Evolutionary conservation across 2,888 invertebrate genomes (phyloP).

Genomic region (Pyrrhosoma nymphula): DNA sequence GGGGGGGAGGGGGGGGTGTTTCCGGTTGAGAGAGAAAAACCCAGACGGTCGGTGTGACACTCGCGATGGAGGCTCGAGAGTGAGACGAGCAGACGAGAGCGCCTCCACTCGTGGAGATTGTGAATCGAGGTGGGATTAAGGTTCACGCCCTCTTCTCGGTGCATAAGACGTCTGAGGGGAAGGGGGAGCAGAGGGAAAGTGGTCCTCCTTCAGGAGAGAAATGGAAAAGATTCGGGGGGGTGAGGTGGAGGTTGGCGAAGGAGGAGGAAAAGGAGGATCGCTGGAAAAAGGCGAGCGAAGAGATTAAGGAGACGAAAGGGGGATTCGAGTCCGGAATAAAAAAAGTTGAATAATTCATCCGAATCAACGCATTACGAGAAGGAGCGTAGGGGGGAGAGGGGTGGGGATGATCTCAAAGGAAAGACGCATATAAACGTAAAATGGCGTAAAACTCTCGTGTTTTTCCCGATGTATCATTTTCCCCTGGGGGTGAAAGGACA

Average conservation of each 20-base stretch:
- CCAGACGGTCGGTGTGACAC: neutral
- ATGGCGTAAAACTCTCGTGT: neutral
- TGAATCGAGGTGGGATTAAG: no score
- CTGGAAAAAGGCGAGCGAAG: neutral
- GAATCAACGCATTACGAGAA: neutral
- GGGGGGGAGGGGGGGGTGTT: neutral
- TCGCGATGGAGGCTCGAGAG: neutral
- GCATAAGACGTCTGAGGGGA: neutral
- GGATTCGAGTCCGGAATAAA: neutral
- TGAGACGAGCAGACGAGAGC: neutral
- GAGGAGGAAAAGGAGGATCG: neutral
- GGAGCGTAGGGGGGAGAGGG: neutral
- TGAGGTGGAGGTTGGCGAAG: neutral
- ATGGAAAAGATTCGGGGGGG: neutral
- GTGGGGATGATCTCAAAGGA: neutral
- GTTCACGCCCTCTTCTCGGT: neutral
- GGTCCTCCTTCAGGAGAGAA: neutral
- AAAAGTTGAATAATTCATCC: slow-evolving; percentile 5
- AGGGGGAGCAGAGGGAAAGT: neutral
- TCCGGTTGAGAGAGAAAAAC: no score
- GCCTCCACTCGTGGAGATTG: neutral
- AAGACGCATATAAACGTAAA: neutral
- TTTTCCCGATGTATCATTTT: neutral
- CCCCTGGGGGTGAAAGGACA: neutral
- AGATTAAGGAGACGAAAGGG: neutral